phyloP scores from a whole-genome alignment of 2,113 vertebrate genomes.

The Sphyrna mokarran region DNA sequence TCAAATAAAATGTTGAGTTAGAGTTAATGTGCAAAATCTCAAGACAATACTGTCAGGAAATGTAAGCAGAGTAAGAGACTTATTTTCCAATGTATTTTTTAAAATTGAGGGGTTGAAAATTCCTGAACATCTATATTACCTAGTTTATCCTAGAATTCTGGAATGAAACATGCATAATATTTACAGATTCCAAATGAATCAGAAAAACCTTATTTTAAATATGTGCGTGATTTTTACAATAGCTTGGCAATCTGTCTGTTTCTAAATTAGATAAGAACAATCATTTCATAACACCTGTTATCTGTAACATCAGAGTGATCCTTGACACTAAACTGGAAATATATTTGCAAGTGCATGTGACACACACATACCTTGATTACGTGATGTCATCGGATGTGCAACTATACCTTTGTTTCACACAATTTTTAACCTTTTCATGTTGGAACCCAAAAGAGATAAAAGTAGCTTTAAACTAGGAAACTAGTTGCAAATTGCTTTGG shows the following conservation, averaged over 20 bases:
- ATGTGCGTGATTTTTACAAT: neutral
- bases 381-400: too few species aligned
- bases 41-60: neutral
- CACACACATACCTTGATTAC: too few species aligned
- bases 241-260: neutral
- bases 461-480: too few species aligned
- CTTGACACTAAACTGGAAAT: too few species aligned
- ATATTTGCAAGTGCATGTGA: too few species aligned
- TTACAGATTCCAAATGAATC: neutral
- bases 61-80: neutral
- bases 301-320: neutral
- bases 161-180: neutral
- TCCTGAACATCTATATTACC: neutral
- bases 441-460: too few species aligned
- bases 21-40: neutral
- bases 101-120: neutral
- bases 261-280: neutral
- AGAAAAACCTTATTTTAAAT: neutral
- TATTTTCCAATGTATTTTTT: neutral
- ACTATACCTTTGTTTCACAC: too few species aligned
- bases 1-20: neutral
- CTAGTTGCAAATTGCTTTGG: too few species aligned
- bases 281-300: neutral
- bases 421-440: too few species aligned
- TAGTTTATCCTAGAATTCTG: neutral